Base-by-base conservation (phyloP, 2,888 invertebrate species). In the Drosophila atripex region DNA sequence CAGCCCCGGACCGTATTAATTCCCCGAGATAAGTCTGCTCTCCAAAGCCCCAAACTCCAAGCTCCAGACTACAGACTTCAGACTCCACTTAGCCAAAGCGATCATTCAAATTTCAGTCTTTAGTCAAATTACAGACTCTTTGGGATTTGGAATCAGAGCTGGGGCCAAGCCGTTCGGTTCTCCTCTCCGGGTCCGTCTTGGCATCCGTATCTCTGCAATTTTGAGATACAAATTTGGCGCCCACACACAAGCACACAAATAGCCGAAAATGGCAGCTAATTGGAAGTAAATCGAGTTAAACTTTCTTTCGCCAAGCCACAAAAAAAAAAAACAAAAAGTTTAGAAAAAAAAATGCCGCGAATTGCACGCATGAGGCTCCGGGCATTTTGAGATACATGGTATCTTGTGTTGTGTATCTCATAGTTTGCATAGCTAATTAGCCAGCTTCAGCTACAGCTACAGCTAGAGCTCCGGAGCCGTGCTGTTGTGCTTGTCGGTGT, bases 381-480 rank as follows among this genome's bases (percentile, higher is more conserved):
- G 80, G 85, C 78, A 79, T 77, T 77, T 73, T 61, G 65, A 83
- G 77, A 87, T 85, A 58, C 41, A 54, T 60, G 72, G 70, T 87
- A 87, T 88, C 83, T 79, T 59, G 63, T 32, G 72, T 71, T 77
- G 84, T 88, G 77, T 85, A 86, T 83, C 83, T 82, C 86, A 84
- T 88, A 88, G 88, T 88, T 84, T 86, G 84, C 84, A 84, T 84
- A 84, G 84, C 88, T 84, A 84, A 88, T 84, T 84, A 88, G 86
- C 73, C 78, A 73, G 43, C 69, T 70, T 47, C 11, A 57, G 57
- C 45, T 38, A 18, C 38, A 12, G 38, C 35, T 46, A 6, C 11
- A 8, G 38, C 16, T 45, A 43, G 41, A 59, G 60, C 60, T 59
- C 9, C 65, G 50, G 41, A 53, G 30, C 23, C 28, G 21, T 14